Base-by-base conservation (phyloP, 1,140 invertebrate genomes). In the Parapsyche elsis region DNA sequence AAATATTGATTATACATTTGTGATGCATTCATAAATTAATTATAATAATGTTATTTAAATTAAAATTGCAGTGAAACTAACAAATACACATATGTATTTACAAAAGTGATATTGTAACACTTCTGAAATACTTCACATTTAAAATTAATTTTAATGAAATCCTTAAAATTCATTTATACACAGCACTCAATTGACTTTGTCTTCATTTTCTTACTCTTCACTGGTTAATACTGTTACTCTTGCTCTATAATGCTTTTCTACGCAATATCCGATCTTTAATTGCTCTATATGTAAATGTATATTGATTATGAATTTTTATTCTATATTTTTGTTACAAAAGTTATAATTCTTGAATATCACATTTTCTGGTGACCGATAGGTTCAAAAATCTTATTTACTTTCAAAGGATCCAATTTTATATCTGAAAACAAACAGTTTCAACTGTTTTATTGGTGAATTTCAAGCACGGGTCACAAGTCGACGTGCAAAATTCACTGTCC, bases 361-460 rank as follows among this genome's bases (percentile, higher is more conserved):
- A 21, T 21, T 67, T 24, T 12, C n/a, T 67, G 5, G 26, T 67
- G 64, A 67, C 9, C 4, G 2, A 19, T 53, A 53, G 64, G 9
- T 23, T 67, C 21, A 67, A 67, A 67, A 67, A 67, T 67, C 24
- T 61, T 38, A 53, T 53, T 12, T 67, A 67, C 9, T 61, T 61
- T 61, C 49, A 53, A 53, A 23, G 59, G 64, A 26, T 67, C 64
- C 64, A 24, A 12, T 24, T 12, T 67, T 67, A 67, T 23, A 67
- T 67, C 64, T 67, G 64, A 67, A 67, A 67, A 23, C 64, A 67
- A 67, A 67, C 64, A 67, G 64, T 67, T 67, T 67, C 10, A 23
- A 67, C 64, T 67, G 64, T 67, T 24, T 67, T 67, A 67, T 67
- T 26, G 26, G 9, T 67, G 21, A 24, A 67, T 67, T 10, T 26